A percentile compares a stretch with the other conserved stretches of the same genome.
Conservation (phyloP, 2,797 vertebrate genomes). For the Typhlichthys subterraneus region DNA sequence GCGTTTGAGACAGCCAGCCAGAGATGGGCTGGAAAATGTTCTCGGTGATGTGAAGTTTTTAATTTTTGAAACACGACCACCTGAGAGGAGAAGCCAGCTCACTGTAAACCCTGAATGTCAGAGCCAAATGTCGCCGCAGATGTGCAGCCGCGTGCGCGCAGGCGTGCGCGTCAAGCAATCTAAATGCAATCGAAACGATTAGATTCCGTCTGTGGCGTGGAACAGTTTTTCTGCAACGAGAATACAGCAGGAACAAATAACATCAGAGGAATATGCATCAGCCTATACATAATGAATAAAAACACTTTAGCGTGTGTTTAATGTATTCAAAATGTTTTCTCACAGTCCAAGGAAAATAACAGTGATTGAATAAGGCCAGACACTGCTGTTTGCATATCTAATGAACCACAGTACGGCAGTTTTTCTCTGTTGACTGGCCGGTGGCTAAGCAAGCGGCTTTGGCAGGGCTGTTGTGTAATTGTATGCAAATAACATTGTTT, state of each 20-base stretch:
- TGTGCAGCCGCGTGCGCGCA: neutral
- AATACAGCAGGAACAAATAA: slow-evolving; percentile 8
- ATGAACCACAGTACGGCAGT: slow-evolving; percentile 33
- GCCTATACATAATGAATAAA: slow-evolving; percentile 39
- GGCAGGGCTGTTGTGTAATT: slow-evolving; percentile 52
- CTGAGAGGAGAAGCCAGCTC: slow-evolving; percentile 39
- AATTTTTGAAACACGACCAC: slow-evolving; percentile 39
- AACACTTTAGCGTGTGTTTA: slow-evolving; percentile 41
- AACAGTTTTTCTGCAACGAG: slow-evolving; percentile 5
- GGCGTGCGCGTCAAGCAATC: slow-evolving; percentile 18
- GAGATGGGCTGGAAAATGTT: slow-evolving; percentile 21
- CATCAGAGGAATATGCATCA: slow-evolving; percentile 3
- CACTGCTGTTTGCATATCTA: slow-evolving; percentile 52
- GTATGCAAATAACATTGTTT: slow-evolving; percentile 69
- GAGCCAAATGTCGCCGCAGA: slow-evolving; percentile 54
- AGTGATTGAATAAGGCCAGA: slow-evolving; percentile 47
- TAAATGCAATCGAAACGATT: slow-evolving; percentile 32
- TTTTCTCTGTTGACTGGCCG: slow-evolving; percentile 47
- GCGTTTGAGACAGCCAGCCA: too few species aligned
- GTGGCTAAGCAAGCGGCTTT: slow-evolving; percentile 45
- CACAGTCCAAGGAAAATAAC: slow-evolving; percentile 41
- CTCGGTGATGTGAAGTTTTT: slow-evolving; percentile 41
- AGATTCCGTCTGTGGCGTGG: slow-evolving; percentile 26
- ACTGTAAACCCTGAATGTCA: slow-evolving; percentile 47
- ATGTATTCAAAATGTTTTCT: slow-evolving; percentile 22